Percentiles rank a stretch among this genome's conserved stretches.
Conservation (phyloP, 2,888 invertebrate genomes). For the Drosophila greeni region DNA sequence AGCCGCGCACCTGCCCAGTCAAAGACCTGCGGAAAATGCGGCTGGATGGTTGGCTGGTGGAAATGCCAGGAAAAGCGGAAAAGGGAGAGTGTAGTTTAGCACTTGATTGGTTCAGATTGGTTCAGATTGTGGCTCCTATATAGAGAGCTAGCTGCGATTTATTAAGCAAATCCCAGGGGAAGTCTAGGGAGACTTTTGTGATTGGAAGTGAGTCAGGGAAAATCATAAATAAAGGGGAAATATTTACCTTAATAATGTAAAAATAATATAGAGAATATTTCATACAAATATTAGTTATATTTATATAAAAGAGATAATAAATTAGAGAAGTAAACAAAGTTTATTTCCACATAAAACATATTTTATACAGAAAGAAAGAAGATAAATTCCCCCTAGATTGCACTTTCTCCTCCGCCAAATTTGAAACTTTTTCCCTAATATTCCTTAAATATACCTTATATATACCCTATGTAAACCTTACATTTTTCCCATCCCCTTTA, state of each 20-base stretch:
- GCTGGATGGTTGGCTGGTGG: constrained; percentile 11
- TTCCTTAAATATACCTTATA: not conserved
- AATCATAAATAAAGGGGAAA: no score
- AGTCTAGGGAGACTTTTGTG: no score
- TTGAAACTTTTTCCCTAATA: not conserved
- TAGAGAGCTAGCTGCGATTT: constrained; percentile 36
- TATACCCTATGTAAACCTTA: no score
- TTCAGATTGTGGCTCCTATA: constrained; percentile 23
- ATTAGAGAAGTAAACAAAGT: no score
- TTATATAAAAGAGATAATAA: no score
- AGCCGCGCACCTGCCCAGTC: constrained; percentile 51
- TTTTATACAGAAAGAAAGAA: no score
- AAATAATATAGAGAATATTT: no score
- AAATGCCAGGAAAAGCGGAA: constrained; percentile 16
- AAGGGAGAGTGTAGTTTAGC: constrained; percentile 23
- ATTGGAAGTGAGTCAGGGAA: constrained; percentile 5
- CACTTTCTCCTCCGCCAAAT: not conserved
- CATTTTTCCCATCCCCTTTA: constrained; percentile 35
- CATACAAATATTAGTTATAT: no score
- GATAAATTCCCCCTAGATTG: not conserved
- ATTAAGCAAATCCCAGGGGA: constrained; percentile 28
- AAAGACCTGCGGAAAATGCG: constrained; percentile 19
- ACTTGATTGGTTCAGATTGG: constrained; percentile 27
- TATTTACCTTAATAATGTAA: no score
- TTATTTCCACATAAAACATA: not conserved